These are phyloP conservation scores for Opisthocomus hoazin DNA, from an alignment of 2,113 vertebrate genomes.

Conservation along the genomic window DNA sequence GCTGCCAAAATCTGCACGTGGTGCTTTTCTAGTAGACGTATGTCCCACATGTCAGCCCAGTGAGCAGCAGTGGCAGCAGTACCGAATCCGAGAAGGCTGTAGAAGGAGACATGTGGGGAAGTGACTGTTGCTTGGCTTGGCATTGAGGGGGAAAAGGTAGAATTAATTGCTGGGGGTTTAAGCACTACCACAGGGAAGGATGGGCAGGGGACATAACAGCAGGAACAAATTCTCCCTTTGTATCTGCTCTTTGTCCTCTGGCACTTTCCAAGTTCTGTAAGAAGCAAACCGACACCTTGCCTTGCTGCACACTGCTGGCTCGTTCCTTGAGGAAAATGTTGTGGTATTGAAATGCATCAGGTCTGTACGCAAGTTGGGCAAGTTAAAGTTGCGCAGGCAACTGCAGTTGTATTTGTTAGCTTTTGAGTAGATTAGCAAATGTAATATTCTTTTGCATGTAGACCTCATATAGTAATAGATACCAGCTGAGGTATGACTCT, in stretches of 20 bases:
- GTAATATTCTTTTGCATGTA: not conserved
- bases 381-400: not conserved
- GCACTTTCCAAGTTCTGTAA: not conserved
- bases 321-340: fast-evolving
- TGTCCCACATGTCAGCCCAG: not conserved
- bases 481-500: not conserved
- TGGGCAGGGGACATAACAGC: not conserved
- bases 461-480: not conserved
- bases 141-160: not conserved
- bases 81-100: not conserved
- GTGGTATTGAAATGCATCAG: not conserved
- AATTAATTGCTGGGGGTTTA: not conserved
- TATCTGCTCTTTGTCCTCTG: not conserved
- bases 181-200: not conserved
- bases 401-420: not conserved
- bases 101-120: not conserved
- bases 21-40: not conserved
- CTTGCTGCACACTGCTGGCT: not conserved
- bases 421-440: not conserved
- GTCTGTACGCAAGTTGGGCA: not conserved
- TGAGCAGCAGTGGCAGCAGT: not conserved
- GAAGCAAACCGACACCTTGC: not conserved
- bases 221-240: not conserved
- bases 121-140: not conserved
- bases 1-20: not conserved